Conservation (phyloP, 2,113 vertebrate species). For the Leptobrachium ailaonicum region DNA sequence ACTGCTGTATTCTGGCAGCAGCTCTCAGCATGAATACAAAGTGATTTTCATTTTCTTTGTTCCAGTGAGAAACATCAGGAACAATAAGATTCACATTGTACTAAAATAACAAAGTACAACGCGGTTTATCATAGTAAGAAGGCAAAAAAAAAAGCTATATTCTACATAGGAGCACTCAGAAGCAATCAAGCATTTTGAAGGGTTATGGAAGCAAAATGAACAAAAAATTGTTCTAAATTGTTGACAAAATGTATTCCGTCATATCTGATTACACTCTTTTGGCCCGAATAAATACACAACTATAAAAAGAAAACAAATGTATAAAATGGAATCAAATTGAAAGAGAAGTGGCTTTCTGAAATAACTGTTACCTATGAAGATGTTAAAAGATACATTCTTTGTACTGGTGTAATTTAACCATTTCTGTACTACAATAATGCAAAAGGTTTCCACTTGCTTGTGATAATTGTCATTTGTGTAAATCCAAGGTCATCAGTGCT, state of each 20-base stretch:
- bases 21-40: conserved; percentile 42
- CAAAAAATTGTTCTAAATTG: background rate
- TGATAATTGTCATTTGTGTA: no score
- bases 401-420: no score
- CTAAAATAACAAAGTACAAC: conserved; percentile 37
- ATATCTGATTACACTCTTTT: background rate
- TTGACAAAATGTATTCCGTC: background rate
- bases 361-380: no score
- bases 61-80: conserved; percentile 41
- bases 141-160: background rate
- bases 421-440: no score
- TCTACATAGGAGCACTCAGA: background rate
- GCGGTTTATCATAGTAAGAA: conserved; percentile 2
- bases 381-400: no score
- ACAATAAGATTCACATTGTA: conserved; percentile 35
- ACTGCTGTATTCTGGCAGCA: conserved; percentile 32
- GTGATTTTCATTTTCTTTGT: conserved; percentile 45
- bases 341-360: no score
- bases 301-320: no score
- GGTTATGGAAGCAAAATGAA: background rate
- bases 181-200: conserved; percentile 3
- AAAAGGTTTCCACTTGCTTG: no score
- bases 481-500: no score
- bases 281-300: no score
- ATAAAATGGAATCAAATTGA: no score